A percentile compares a stretch with the other conserved stretches of the same genome.
Conservation (phyloP, 2,888 invertebrate species). For the Phaonia tiefii region DNA sequence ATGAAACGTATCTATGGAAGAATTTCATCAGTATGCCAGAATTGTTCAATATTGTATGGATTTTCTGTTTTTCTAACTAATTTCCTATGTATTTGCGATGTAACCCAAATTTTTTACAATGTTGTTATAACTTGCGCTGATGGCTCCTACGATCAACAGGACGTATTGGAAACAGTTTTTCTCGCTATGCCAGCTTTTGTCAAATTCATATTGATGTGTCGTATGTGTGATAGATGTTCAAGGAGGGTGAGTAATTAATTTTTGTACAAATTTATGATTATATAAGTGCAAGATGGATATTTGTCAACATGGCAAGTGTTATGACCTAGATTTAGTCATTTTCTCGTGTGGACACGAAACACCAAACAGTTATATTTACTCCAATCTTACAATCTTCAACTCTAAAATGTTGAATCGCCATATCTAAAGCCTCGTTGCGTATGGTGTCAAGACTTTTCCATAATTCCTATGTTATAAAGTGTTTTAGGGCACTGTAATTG, state of each 20-base stretch:
- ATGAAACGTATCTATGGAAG: slow-evolving; percentile 52
- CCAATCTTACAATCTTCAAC: too few relatives aligned
- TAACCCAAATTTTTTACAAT: slow-evolving; percentile 67
- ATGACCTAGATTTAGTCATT: too few relatives aligned
- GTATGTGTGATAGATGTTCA: slow-evolving; percentile 67
- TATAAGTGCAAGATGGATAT: too few relatives aligned
- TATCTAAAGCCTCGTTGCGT: too few relatives aligned
- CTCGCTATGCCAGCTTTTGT: slow-evolving; percentile 65
- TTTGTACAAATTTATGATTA: neutral
- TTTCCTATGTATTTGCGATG: slow-evolving; percentile 71
- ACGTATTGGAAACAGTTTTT: too few relatives aligned
- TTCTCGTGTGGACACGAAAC: too few relatives aligned
- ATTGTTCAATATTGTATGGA: slow-evolving; percentile 44
- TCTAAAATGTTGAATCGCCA: too few relatives aligned
- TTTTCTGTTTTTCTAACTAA: slow-evolving; percentile 70
- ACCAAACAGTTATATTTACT: too few relatives aligned
- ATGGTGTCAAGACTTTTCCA: too few relatives aligned
- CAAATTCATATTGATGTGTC: slow-evolving; percentile 68
- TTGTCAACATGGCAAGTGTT: too few relatives aligned
- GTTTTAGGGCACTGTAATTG: too few relatives aligned
- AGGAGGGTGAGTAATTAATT: slow-evolving; percentile 63
- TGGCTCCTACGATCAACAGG: neutral
- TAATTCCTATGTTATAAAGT: too few relatives aligned
- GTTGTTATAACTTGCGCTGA: slow-evolving; percentile 63
- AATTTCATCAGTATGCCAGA: slow-evolving; percentile 25